phyloP scores from a whole-genome alignment of 1,140 invertebrate species.

The Anastrepha ludens region DNA sequence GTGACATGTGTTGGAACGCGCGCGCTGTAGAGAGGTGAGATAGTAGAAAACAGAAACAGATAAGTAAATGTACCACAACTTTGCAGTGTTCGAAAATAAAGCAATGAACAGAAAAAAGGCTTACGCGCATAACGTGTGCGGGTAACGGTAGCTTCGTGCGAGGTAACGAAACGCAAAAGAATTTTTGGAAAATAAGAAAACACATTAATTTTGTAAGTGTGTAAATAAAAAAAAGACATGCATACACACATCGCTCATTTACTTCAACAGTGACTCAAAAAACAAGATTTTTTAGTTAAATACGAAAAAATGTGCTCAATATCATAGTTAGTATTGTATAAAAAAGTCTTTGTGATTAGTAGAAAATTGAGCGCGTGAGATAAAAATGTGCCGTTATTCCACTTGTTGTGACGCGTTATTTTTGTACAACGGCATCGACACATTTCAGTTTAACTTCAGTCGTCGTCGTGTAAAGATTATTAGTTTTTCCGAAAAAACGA shows the following conservation, averaged over 20 bases:
- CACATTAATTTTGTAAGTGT: neutral
- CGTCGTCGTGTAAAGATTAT: too few species aligned
- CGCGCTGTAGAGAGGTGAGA: slow-evolving; percentile 63
- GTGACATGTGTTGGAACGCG: slow-evolving; percentile 79
- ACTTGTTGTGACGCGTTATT: too few species aligned
- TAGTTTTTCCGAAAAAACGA: too few species aligned
- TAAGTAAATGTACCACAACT: neutral
- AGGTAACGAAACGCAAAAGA: slow-evolving; percentile 59
- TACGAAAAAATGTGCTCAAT: too few species aligned
- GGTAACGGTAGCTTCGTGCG: slow-evolving; percentile 67
- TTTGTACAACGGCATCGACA: too few species aligned
- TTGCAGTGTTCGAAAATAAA: neutral
- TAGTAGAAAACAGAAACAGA: slow-evolving; percentile 7
- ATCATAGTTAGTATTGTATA: too few species aligned
- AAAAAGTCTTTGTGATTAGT: too few species aligned
- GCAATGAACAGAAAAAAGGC: slow-evolving; percentile 60
- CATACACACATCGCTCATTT: too few species aligned
- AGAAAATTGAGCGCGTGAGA: too few species aligned
- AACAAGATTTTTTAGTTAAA: neutral
- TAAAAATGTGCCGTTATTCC: too few species aligned
- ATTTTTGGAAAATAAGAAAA: neutral
- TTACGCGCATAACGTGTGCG: slow-evolving; percentile 71
- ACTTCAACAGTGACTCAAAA: too few species aligned
- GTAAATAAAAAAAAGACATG: neutral
- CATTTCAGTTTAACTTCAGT: too few species aligned